Base-by-base conservation (phyloP, 2,113 vertebrate species). In the Coreoperca whiteheadi region DNA sequence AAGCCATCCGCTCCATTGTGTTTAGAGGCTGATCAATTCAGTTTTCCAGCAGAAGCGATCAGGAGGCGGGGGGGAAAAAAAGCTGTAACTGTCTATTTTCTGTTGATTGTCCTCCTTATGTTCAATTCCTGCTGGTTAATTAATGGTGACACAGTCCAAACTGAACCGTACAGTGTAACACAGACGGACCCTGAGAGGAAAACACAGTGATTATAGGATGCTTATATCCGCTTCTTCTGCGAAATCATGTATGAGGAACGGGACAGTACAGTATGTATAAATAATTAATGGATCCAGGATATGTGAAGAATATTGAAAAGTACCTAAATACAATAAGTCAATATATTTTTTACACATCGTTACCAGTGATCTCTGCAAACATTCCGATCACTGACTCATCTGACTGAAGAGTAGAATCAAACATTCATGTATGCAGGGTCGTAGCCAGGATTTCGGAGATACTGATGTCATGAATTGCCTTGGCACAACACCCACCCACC, bases 11-110 rank as follows among this genome's bases (percentile, higher is more conserved):
- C 68, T 77, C 71, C 72, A 51, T 88, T 86, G 87, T 81, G 77
- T 73, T 69, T 34, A 79, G 51, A 70, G 10, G 63, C 32, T 66
- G 59, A 89, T 84, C 86, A 67, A 79, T 78, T 85, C 67, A 39
- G 71, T 61, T 81, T 83, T 63, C 23, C 75, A 61, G 51, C 63
- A 2, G 23, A 75, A 23, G 79, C 4, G 46, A 74, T 48, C 56
- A 57, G 39, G 72, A 46, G 46, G 61, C 23, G 46, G 21, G 21
- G n/a, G n/a, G n/a, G 21, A 63, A 34, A 76, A 60, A 68, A 72
- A 77, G 28, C 56, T 68, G 32, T 48, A 76, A 61, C 63, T 48
- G 48, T 67, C 48, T 48, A 64, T 85, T 87, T 79, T 87, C 30
- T 78, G 54, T 50, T 77, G 61, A 84, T 79, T 81, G 76, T 66